Evolutionary conservation across 2,888 invertebrate genomes (phyloP), one percentile per base, ranked within the genome.

Genomic region (Drosophila incognita): DNA sequence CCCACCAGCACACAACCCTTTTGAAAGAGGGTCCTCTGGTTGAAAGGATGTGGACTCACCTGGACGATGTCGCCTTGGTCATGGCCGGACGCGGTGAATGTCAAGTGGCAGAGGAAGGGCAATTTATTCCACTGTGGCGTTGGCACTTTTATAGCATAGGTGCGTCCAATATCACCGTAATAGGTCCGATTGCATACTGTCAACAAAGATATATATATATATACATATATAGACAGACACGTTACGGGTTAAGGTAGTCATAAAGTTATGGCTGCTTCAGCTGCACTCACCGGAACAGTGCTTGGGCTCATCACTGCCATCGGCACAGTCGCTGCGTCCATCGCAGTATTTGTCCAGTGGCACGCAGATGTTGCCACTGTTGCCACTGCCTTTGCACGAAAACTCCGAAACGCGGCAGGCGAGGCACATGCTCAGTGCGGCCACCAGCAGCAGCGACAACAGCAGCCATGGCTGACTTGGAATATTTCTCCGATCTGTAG

Each of bases 41-140:
- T 46, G 46, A 46, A 8, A 46, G 42, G 15, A 33, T 61, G 62
- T 63, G 46, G 63, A 88, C 91, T 93, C 93, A 96, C 95, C 95
- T 97, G 97, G 74, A 98, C 97, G 82, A 98, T 95, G 93, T 98
- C 98, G 69, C 98, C 98, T 93, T 97, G 97, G 88, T 96, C 95
- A 91, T 96, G 96, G 79, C 98, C 97, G 91, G 97, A 97, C 91
- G 98, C 98, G 89, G 97, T 97, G 94, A 98, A 98, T 82, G 97
- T 98, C 90, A 98, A 95, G 93, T 97, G 97, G 93, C 98, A 98
- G 76, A 97, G 95, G 93, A 97, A 97, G 40, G 98, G 98, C 89
- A 97, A 95, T 84, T 96, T 95, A 89, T 96, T 95, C 92, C 96
- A 96, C 79, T 94, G 93, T 60, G 96, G 96, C 85, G 96, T 95